Evolutionary conservation across 2,797 vertebrate species (phyloP), one percentile per base, ranked within the genome.

Genomic region (Podarcis lilfordi): DNA sequence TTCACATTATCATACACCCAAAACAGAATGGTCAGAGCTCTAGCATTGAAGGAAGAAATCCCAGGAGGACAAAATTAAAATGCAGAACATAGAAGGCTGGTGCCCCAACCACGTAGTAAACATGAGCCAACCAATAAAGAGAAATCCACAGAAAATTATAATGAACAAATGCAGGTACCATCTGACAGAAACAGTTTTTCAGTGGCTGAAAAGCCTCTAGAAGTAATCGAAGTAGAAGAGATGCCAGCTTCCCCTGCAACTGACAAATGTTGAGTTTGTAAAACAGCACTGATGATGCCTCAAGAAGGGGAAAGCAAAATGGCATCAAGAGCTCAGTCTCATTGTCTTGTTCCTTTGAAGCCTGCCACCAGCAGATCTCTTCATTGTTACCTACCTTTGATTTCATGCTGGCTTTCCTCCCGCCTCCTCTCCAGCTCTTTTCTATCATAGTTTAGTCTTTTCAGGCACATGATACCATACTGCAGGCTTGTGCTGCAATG

Each of bases 401-500:
- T 97, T 91, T 99, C 98, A 0, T 98, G 98, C 75, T 99, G 98
- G 91, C 98, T 98, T 92, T 98, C 98, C 82, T 99, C 98, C 96
- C 98, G 96, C 91, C 98, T 96, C 90, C 97, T 97, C 89, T 99
- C 98, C 40, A 99, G 96, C 91, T 99, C 98, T 95, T 99, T 99
- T 90, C 98, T 97, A 97, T 99, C 98, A 25, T 99, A 99, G 96
- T 99, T 99, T 91, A 99, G 98, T 93, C 98, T 98, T 97, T 99
- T 99, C 96, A 99, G 97, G 96, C 98, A 98, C 98, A 99, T 99
- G 96, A 99, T 98, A 90, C 98, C 98, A 0, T 98, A 99, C 95
- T 99, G 98, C 89, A 99, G 97, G 96, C 98, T 99, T 94, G 98
- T 98, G 96, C 98, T 98, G 96, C 80, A 93, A 92, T 85, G 91